Evolutionary conservation across 2,888 invertebrate genomes (phyloP), one percentile per base, ranked within the genome.

Genomic region (Eristalinus sepulchralis): DNA sequence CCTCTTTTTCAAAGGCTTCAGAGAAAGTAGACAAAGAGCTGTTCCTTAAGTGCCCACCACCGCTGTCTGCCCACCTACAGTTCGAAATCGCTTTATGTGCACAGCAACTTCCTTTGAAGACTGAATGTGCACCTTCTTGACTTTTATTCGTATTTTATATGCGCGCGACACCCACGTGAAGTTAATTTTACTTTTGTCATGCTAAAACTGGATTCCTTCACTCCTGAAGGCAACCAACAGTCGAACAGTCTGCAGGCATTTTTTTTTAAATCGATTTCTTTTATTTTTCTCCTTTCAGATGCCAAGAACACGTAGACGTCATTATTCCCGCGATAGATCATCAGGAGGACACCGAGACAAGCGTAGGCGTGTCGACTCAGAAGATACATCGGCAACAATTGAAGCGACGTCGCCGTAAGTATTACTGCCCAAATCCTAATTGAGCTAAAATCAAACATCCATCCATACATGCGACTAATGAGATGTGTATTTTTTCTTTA

Each of bases 301-400:
- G 97, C 97, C 97, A 91, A 95, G 96, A 90, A 96, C 96, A 88
- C 95, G 96, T 90, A 95, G 97, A 94, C 95, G 96, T 93, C 96
- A 96, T 92, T 96, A 96, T 91, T 95, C 95, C 94, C 95, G 94
- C 88, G 95, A 95, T 88, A 93, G 94, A 89, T 91, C 93, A 87
- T 92, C 93, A 62, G 91, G 90, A 85, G 92, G 89, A 88, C 90
- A 91, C 86, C 90, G 92, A 88, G 93, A 95, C 88, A 97, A 97
- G 92, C 94, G 96, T 88, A 94, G 96, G 88, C 95, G 96, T 89
- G 93, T 96, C 62, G 96, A 96, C 88, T 93, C 93, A 68, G 94
- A 94, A 90, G 95, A 95, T 85, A 89, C 89, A 72, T 90, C 91
- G 81, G 90, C 90, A 88, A 88, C 90, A 83, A 84, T 88, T 72